phyloP scores from a whole-genome alignment of 2,888 invertebrate species.

The Autographa gamma region DNA sequence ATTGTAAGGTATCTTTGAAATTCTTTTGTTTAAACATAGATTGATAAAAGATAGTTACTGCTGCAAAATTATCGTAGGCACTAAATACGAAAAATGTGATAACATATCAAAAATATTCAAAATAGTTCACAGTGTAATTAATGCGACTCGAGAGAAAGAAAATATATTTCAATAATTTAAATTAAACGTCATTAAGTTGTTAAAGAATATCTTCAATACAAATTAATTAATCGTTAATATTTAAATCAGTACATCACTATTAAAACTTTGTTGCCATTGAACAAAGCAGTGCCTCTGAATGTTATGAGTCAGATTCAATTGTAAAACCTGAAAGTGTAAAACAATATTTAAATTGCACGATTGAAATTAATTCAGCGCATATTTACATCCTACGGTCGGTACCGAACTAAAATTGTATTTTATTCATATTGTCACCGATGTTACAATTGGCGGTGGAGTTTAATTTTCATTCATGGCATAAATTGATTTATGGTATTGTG shows the following conservation, averaged over 20 bases:
- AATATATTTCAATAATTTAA: constrained; percentile 31
- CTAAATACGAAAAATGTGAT: too few relatives aligned
- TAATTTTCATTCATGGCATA: constrained; percentile 36
- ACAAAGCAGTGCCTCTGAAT: constrained; percentile 15
- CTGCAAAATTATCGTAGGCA: too few relatives aligned
- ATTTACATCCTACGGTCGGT: constrained; percentile 36
- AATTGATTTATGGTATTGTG: constrained; percentile 36
- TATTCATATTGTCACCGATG: constrained; percentile 39
- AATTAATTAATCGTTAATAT: constrained; percentile 15
- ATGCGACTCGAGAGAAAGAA: constrained; percentile 16
- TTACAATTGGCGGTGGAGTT: constrained; percentile 34
- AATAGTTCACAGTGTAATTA: constrained; percentile 8
- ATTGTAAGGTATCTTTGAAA: not conserved
- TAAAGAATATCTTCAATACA: constrained; percentile 14
- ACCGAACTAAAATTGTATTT: constrained; percentile 44
- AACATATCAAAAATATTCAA: too few relatives aligned
- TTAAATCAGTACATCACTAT: constrained; percentile 13
- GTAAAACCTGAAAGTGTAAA: constrained; percentile 37
- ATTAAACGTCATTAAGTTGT: not conserved
- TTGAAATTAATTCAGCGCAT: constrained; percentile 54
- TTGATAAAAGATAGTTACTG: too few relatives aligned
- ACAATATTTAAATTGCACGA: constrained; percentile 53
- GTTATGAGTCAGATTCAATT: constrained; percentile 39
- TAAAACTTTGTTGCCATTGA: constrained; percentile 20
- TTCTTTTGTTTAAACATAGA: too few relatives aligned